Percentiles rank a stretch among this genome's conserved stretches.
Evolutionary conservation across 2,797 vertebrate species (phyloP).

Genomic region (Poecilia picta): DNA sequence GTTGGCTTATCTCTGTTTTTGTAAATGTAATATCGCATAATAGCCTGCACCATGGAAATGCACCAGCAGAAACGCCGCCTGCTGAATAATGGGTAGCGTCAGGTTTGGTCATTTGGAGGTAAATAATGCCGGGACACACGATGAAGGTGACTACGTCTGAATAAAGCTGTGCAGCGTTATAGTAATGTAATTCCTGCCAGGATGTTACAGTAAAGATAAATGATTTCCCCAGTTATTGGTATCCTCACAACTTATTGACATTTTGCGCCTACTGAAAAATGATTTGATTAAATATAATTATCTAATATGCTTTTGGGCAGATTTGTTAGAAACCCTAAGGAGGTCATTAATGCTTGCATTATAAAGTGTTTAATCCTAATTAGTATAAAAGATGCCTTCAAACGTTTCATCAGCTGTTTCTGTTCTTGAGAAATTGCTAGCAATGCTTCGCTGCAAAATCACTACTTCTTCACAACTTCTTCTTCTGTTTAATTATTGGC

Average conservation of each 20-base stretch:
- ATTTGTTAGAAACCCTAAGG: background rate
- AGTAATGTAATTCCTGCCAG: background rate
- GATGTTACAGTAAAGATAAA: background rate
- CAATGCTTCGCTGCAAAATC: too few species aligned
- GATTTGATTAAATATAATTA: background rate
- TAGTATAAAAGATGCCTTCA: background rate
- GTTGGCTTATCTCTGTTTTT: constrained; percentile 23
- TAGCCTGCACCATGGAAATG: constrained; percentile 6
- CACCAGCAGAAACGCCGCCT: constrained; percentile 2
- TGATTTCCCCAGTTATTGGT: background rate
- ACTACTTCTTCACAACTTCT: too few species aligned
- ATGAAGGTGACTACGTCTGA: constrained; percentile 8
- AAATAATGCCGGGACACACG: constrained; percentile 9
- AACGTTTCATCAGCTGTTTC: background rate
- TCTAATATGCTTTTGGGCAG: background rate
- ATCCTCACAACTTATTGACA: background rate
- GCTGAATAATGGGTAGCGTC: constrained; percentile 9
- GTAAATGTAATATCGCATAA: constrained; percentile 11
- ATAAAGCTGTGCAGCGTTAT: background rate
- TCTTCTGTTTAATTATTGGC: too few species aligned
- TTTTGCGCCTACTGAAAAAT: background rate
- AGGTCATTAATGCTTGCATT: background rate
- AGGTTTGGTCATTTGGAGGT: constrained; percentile 9
- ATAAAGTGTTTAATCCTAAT: background rate
- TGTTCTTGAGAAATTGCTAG: too few species aligned